Evolutionary conservation across 1,140 invertebrate species (phyloP), one percentile per base, ranked within the genome.

Genomic region (Mycetomoellerius zeteki): DNA sequence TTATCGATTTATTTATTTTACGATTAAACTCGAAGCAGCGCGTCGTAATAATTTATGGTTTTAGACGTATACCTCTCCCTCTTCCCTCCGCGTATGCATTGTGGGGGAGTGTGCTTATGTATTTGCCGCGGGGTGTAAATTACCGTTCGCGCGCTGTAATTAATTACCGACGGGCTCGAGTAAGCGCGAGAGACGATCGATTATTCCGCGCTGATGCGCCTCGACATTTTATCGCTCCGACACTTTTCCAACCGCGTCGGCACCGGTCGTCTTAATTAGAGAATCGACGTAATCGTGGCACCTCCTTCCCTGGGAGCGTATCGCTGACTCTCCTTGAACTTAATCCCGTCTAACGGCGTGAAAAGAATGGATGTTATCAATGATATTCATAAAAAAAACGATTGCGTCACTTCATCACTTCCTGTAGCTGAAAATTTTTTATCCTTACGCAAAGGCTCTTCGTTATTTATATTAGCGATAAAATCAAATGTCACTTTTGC

Each of bases 181-280:
- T 58, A 71, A 81, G 64, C 67, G 80, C 80, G 81, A 81, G 80
- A 85, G 81, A 85, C 86, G 65, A 87, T 87, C 86, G 86, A 87
- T 87, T 87, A 87, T 85, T 85, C 81, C 81, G 33, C 81, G 82
- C 82, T 85, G 80, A 87, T 82, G 86, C 86, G 58, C 30, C 19
- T 16, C 86, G 86, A 85, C 71, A 86, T 37, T 85, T 87, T 75
- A 84, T 84, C 80, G 69, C 37, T 16, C 69, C 43, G 56, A 65
- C 67, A 86, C 69, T 86, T 86, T 86, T 86, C 77, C 67, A 52
- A 24, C 77, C 64, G 77, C 67, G 56, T 71, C 62, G 78, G 60
- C 62, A 52, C 27, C 27, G 67, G 10, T 37, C 50, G 52, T 64
- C 77, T 69, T 85, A 85, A 85, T 87, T 72, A 85, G 69, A 54